phyloP scores from a whole-genome alignment of 2,888 invertebrate species.

The Clivina fossor region DNA sequence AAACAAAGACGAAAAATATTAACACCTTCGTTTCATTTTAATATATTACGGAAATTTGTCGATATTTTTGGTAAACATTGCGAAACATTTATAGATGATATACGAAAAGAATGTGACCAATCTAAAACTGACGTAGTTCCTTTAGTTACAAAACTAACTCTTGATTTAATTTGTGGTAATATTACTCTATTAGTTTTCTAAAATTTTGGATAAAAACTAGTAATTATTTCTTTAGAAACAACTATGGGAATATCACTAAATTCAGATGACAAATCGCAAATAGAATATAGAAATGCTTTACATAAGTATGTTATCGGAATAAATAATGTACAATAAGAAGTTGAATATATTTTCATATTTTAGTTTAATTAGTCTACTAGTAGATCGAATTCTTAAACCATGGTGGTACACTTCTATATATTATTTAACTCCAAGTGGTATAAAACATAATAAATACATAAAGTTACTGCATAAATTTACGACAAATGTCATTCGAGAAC shows the following conservation, averaged over 20 bases:
- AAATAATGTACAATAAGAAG: no score
- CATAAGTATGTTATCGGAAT: conserved; percentile 21
- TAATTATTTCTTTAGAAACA: conserved; percentile 26
- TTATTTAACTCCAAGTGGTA: not conserved
- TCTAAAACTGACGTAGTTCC: conserved; percentile 22
- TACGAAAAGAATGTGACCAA: conserved; percentile 18
- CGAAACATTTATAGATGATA: conserved; percentile 13
- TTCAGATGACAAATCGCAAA: not conserved
- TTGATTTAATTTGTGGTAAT: conserved; percentile 29
- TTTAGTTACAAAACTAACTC: conserved; percentile 3
- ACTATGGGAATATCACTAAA: conserved; percentile 22
- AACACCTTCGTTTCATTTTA: conserved; percentile 28
- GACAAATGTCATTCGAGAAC: conserved; percentile 12
- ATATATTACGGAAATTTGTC: conserved; percentile 16
- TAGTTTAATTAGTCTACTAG: conserved; percentile 6
- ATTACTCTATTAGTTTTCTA: not conserved
- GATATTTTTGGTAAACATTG: conserved; percentile 14
- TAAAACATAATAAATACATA: not conserved
- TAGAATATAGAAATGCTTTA: conserved; percentile 12
- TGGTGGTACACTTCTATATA: conserved; percentile 11
- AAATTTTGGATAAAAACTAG: conserved; percentile 1
- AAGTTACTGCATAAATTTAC: conserved; percentile 25
- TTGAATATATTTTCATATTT: no score
- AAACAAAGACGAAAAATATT: conserved; percentile 17
- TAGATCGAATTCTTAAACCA: conserved; percentile 10